Base-by-base conservation (phyloP, 1,140 invertebrate species). In the Drosophila tsacasi region DNA sequence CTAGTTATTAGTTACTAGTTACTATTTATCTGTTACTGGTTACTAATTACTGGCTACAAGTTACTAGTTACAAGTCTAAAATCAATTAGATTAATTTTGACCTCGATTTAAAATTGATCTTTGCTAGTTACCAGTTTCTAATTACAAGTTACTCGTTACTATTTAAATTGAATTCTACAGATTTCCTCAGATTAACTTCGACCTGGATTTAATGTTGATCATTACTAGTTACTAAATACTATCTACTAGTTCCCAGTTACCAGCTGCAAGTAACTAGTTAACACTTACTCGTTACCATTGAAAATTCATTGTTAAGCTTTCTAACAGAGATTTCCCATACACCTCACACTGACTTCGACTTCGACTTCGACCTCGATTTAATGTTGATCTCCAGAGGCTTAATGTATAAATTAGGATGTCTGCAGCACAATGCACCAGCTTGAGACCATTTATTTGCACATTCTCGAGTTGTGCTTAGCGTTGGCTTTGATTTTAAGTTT, bases 401-500 rank as follows among this genome's bases (percentile, higher is more conserved):
- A 66, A 44, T 35, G 12, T 19, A 35, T 25, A 63, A 17, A 63
- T 44, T 25, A 65, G 23, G 25, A 6, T n/a, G 4, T 40, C 10
- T 37, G 19, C 32, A 21, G 19, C 32, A 55, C 32, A 55, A 37
- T 55, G 54, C 50, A 32, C 17, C 15, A 12, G 17, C 30, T 19
- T 19, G 13, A n/a, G 17, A 25, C 23, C 23, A 9, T 37, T 64
- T 9, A 35, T 42, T 35, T 68, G 27, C 30, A 47, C 50, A 50
- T 27, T 68, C 47, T 42, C n/a, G 44, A 25, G 7, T 54, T 35
- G 21, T 42, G 62, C 42, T 44, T 30, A 27, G 46, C 55, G 61
- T 73, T 27, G 68, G 35, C 44, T 73, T 59, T 74, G 71, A 64
- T 71, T 81, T 76, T 57, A 54, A 54, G 54, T 73, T 65, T 44